Evolutionary conservation across 2,797 vertebrate species (phyloP).

Genomic region (Myotis pilosus): DNA sequence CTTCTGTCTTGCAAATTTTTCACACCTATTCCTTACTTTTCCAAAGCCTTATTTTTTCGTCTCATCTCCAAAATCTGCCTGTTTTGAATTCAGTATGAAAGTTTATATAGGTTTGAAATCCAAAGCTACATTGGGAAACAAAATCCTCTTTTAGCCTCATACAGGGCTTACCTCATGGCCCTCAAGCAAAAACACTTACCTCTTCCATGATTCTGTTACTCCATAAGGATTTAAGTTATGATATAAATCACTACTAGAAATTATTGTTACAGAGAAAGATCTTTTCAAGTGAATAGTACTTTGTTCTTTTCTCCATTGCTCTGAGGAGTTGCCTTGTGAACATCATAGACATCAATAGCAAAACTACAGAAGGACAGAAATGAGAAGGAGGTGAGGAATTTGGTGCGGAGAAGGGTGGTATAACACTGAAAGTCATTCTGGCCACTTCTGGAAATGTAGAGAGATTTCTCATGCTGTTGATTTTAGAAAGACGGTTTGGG

Average conservation of each 20-base stretch:
- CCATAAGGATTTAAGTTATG: not conserved
- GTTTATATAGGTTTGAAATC: not conserved
- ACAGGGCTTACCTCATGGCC: not conserved
- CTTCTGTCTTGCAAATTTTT: constrained; percentile 30
- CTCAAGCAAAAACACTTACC: constrained; percentile 10
- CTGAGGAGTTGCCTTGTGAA: constrained; percentile 17
- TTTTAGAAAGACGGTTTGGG: not conserved
- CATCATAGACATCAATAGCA: not conserved
- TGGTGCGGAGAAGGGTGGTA: not conserved
- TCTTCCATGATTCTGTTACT: not conserved
- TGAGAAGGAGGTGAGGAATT: not conserved
- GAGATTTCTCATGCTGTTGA: not conserved
- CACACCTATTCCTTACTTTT: not conserved
- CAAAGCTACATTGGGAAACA: not conserved
- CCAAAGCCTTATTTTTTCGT: not conserved
- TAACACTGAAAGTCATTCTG: not conserved
- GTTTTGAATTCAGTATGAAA: not conserved
- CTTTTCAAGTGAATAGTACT: not conserved
- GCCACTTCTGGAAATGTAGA: not conserved
- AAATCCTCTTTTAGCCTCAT: not conserved
- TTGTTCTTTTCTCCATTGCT: not conserved
- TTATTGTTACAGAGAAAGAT: not conserved
- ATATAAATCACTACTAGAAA: not conserved
- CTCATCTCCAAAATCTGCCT: not conserved
- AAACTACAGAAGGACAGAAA: not conserved